phyloP scores from a whole-genome alignment of 1,140 invertebrate species.

The Cardiocondyla obscurior region DNA sequence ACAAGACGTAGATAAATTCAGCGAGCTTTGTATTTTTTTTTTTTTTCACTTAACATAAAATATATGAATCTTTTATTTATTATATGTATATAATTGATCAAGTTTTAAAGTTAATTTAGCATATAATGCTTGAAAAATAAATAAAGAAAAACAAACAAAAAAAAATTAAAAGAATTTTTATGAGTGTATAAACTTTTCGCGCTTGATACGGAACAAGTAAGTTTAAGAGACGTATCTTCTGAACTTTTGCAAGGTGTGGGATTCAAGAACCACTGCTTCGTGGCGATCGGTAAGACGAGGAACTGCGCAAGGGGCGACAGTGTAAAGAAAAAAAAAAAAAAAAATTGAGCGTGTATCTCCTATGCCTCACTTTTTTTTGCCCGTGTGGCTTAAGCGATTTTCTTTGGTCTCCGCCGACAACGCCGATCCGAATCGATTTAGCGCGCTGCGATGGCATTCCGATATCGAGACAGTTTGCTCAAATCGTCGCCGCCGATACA shows the following conservation, averaged over 20 bases:
- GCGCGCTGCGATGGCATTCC: conserved; percentile 29
- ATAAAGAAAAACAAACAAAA: too few species aligned
- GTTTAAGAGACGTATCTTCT: background rate
- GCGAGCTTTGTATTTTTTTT: too few species aligned
- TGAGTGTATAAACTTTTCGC: background rate
- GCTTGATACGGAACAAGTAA: background rate
- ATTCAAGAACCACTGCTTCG: conserved; percentile 35
- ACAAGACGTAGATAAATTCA: background rate
- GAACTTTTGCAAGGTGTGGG: background rate
- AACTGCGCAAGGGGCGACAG: background rate
- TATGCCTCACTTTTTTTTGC: conserved; percentile 29
- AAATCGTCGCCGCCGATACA: conserved; percentile 31
- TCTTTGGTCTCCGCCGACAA: conserved; percentile 55
- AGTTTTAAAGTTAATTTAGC: too few species aligned
- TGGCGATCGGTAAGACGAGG: background rate
- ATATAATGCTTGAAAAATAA: too few species aligned
- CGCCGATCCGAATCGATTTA: conserved; percentile 47
- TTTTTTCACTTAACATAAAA: too few species aligned
- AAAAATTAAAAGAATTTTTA: background rate
- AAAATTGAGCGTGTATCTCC: conserved; percentile 38
- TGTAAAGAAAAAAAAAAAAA: too few species aligned
- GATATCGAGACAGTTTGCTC: conserved; percentile 50
- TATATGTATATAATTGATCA: too few species aligned
- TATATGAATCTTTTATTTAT: too few species aligned
- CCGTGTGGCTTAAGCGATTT: conserved; percentile 41